Evolutionary conservation across 2,888 invertebrate species (phyloP).

Genomic region (Polyploca ridens): DNA sequence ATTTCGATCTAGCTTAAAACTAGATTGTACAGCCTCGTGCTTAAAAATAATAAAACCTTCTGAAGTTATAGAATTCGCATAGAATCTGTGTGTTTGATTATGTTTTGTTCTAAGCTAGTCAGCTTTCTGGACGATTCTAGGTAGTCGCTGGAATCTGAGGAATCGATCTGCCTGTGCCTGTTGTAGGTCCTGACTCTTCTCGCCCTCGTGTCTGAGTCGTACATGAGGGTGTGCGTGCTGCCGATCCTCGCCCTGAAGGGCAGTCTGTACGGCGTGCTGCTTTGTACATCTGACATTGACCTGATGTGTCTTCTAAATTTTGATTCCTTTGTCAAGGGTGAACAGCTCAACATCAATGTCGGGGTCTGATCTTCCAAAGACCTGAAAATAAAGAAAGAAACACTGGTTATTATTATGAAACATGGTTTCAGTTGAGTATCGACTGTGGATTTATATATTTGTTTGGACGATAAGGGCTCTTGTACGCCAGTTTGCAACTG

Average conservation of each 20-base stretch:
- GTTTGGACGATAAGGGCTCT: background rate
- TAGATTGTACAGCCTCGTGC: constrained; percentile 63
- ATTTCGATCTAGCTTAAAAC: constrained; percentile 49
- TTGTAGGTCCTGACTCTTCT: constrained; percentile 61
- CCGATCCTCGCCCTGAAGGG: constrained; percentile 66
- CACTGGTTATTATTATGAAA: background rate
- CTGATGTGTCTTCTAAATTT: constrained; percentile 74
- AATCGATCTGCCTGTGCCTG: constrained; percentile 59
- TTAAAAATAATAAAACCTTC: constrained; percentile 47
- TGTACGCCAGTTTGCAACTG: background rate
- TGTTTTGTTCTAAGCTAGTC: constrained; percentile 66
- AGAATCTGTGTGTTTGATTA: constrained; percentile 75
- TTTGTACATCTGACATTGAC: constrained; percentile 80
- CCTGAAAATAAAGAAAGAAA: constrained; percentile 58
- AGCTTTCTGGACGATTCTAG: constrained; percentile 60
- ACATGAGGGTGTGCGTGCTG: constrained; percentile 65
- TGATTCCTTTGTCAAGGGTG: constrained; percentile 71
- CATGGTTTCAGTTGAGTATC: background rate
- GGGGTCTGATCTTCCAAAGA: constrained; percentile 62
- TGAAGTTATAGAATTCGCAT: constrained; percentile 73
- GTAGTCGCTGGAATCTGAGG: constrained; percentile 74
- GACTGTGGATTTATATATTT: background rate
- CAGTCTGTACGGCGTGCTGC: constrained; percentile 73
- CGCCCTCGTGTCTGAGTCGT: constrained; percentile 74
- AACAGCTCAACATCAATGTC: constrained; percentile 53